phyloP scores from a whole-genome alignment of 2,797 vertebrate genomes.

The Bufotes viridis region DNA sequence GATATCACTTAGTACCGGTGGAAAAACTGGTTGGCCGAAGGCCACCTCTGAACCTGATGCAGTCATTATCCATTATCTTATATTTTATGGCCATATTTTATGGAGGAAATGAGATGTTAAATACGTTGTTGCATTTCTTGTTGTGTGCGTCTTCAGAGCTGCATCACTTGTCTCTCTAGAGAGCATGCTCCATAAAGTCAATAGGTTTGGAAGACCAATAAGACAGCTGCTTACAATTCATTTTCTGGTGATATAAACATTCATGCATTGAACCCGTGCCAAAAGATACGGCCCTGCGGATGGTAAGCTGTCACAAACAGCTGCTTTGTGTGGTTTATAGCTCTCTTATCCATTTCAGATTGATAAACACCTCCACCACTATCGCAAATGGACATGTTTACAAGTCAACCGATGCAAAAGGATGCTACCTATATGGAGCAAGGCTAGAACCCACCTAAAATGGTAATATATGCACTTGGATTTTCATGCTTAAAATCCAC shows the following conservation, averaged over 20 bases:
- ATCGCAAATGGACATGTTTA: no score
- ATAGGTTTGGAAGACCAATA: constrained; percentile 15
- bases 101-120: background rate
- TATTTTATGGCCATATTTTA: background rate
- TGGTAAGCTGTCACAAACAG: constrained; percentile 12
- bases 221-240: constrained; percentile 3
- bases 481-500: no score
- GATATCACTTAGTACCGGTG: background rate
- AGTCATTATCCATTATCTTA: background rate
- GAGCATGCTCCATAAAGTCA: background rate
- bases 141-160: background rate
- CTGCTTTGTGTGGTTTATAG: background rate
- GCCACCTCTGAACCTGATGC: background rate
- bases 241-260: constrained; percentile 9
- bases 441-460: background rate
- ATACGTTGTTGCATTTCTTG: background rate
- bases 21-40: background rate
- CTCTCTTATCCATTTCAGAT: background rate
- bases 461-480: no score
- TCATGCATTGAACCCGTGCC: background rate
- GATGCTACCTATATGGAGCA: background rate
- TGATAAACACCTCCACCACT: background rate
- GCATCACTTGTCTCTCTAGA: background rate
- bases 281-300: background rate
- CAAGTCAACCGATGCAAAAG: background rate